Evolutionary conservation across 2,113 vertebrate genomes (phyloP).

Genomic region (Garra rufa): DNA sequence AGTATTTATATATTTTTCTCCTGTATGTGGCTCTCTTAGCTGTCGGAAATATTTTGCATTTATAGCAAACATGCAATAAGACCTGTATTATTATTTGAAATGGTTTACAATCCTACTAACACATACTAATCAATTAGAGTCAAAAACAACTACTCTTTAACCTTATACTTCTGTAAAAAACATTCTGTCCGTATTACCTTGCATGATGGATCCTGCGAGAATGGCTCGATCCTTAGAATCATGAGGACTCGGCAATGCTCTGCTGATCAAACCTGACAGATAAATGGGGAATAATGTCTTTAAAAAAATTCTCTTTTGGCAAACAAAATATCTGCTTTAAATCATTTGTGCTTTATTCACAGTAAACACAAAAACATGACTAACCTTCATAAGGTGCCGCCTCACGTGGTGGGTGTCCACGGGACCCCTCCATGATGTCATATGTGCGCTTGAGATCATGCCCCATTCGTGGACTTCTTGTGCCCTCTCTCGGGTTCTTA

Average conservation of each 20-base stretch:
- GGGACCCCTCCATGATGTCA: slow-evolving; percentile 91
- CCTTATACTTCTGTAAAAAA: neutral
- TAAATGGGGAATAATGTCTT: neutral
- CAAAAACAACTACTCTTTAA: neutral
- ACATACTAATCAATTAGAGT: neutral
- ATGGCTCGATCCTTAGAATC: slow-evolving; percentile 91
- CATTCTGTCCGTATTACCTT: slow-evolving; percentile 81
- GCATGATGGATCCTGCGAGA: slow-evolving; percentile 96
- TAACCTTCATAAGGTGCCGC: slow-evolving; percentile 90
- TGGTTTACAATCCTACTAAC: neutral
- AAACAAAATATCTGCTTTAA: neutral
- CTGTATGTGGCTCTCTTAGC: neutral
- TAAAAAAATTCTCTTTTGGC: neutral
- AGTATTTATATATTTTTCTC: neutral
- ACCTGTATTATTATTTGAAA: neutral
- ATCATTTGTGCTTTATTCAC: neutral
- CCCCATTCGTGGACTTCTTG: slow-evolving; percentile 89
- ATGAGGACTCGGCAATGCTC: slow-evolving; percentile 88
- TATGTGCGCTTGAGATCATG: slow-evolving; percentile 93
- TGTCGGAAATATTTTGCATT: neutral
- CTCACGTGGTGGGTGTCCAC: slow-evolving; percentile 85
- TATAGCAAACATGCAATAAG: neutral
- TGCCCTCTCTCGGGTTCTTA: slow-evolving; percentile 94
- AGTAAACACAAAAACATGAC: neutral
- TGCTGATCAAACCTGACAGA: slow-evolving; percentile 89